phyloP scores from a whole-genome alignment of 2,888 invertebrate genomes.

The Luperina nickerlii region DNA sequence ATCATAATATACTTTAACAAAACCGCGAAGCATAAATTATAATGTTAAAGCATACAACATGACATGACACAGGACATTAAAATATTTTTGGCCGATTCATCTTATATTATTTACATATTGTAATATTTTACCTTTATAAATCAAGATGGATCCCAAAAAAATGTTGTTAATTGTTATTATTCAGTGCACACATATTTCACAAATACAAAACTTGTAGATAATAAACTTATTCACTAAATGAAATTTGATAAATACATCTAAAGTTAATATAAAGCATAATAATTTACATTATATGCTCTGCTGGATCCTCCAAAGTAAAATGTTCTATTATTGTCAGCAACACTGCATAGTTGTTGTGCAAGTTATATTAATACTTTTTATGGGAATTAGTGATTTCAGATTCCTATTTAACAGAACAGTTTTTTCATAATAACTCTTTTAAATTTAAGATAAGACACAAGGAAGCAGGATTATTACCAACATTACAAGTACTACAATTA shows the following conservation, averaged over 20 bases:
- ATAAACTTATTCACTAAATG: conserved; percentile 70
- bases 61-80: conserved; percentile 71
- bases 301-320: conserved; percentile 52
- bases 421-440: neutral
- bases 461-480: conserved; percentile 40
- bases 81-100: conserved; percentile 78
- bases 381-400: conserved; percentile 15
- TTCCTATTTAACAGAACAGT: conserved; percentile 24
- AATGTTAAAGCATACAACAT: conserved; percentile 74
- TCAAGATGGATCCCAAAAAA: conserved; percentile 55
- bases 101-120: conserved; percentile 76
- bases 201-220: conserved; percentile 64
- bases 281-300: conserved; percentile 63
- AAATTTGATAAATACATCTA: conserved; percentile 66
- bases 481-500: conserved; percentile 44
- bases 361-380: conserved; percentile 36
- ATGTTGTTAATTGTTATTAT: conserved; percentile 53
- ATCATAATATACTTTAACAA: conserved; percentile 76
- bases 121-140: conserved; percentile 55
- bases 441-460: conserved; percentile 29
- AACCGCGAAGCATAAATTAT: conserved; percentile 77
- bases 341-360: conserved; percentile 37
- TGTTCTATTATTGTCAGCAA: conserved; percentile 62
- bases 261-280: conserved; percentile 57
- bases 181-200: conserved; percentile 63